Conservation (phyloP, 2,113 vertebrate genomes). For the Saimiri boliviensis region DNA sequence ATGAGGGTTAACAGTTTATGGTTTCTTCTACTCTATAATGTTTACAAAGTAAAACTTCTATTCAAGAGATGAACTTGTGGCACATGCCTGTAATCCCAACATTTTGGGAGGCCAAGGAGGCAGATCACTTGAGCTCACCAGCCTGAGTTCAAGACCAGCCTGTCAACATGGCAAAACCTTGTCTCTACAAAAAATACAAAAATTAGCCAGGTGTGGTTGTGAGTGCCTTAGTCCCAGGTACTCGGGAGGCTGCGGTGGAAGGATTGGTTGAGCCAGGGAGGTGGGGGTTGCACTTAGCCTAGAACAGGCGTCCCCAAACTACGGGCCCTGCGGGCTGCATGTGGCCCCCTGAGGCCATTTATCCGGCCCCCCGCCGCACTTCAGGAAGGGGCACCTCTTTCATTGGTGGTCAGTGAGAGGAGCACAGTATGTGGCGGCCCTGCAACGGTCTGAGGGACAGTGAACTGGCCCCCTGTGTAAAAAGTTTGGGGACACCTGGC, state of each 20-base stretch:
- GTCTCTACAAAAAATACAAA: background rate
- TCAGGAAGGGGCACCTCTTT: too few relatives aligned
- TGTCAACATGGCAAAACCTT: background rate
- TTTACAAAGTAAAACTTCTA: constrained; percentile 27
- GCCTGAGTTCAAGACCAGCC: background rate
- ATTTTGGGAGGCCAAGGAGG: background rate
- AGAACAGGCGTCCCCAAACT: too few relatives aligned
- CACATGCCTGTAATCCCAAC: background rate
- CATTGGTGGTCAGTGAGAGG: too few relatives aligned
- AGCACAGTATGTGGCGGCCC: too few relatives aligned
- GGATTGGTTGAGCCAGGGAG: background rate
- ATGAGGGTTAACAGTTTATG: background rate
- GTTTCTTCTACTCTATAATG: background rate
- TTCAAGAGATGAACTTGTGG: background rate
- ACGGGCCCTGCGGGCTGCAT: too few relatives aligned
- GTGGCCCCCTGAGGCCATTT: too few relatives aligned
- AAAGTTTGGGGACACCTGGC: too few relatives aligned
- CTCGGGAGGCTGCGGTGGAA: background rate
- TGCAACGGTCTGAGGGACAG: too few relatives aligned
- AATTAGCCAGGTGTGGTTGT: background rate
- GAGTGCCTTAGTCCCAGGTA: background rate
- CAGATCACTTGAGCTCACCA: background rate
- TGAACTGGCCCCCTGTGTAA: too few relatives aligned
- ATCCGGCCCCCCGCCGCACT: too few relatives aligned
- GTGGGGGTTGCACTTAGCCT: background rate